phyloP scores from a whole-genome alignment of 2,888 invertebrate genomes.

The Chrysolina oricalcia region DNA sequence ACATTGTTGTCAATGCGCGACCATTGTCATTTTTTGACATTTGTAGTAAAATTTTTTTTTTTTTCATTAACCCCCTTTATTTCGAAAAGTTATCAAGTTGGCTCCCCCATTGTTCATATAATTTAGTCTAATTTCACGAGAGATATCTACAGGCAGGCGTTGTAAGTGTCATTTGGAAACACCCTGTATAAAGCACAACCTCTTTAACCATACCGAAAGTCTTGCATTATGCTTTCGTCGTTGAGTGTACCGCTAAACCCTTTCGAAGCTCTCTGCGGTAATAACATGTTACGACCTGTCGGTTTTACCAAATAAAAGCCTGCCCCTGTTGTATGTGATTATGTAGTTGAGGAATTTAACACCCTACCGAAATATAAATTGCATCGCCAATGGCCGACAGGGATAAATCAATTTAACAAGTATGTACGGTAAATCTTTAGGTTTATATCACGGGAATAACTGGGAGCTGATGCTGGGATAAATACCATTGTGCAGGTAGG shows the following conservation, averaged over 20 bases:
- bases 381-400: conserved; percentile 33
- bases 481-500: no score
- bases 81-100: no score
- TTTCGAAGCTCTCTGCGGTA: conserved; percentile 42
- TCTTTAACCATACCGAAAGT: no score
- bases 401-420: conserved; percentile 35
- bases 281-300: conserved; percentile 50
- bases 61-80: no score
- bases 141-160: no score
- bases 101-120: no score
- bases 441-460: neutral
- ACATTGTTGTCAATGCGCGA: no score
- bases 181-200: no score
- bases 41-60: no score
- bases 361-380: conserved; percentile 40
- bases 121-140: no score
- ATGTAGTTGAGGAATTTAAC: conserved; percentile 43
- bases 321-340: conserved; percentile 41
- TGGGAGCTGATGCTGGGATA: neutral
- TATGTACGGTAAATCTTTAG: conserved; percentile 4
- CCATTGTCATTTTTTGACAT: no score
- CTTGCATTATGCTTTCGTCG: neutral
- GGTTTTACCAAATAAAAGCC: conserved; percentile 44
- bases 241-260: conserved; percentile 37
- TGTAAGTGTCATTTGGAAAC: no score